A percentile compares a stretch with the other conserved stretches of the same genome.
Evolutionary conservation across 2,113 vertebrate species (phyloP).

Genomic region (Pipra filicauda): DNA sequence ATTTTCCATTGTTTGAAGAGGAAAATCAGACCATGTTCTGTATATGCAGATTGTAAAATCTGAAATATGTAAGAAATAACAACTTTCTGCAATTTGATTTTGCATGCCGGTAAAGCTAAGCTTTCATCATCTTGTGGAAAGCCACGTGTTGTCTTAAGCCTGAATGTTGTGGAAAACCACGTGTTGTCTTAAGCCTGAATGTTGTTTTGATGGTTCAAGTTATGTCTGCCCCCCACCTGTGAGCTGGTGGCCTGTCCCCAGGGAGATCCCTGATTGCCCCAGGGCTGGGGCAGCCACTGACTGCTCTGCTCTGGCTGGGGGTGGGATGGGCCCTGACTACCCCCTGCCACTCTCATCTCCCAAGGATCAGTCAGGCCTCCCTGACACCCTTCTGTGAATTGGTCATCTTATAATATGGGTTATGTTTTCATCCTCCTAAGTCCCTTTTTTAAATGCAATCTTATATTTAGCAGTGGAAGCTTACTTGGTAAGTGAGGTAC

Average conservation of each 20-base stretch:
- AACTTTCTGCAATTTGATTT: neutral
- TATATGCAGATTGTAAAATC: neutral
- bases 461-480: neutral
- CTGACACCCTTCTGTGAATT: neutral
- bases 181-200: neutral
- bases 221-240: fast-evolving
- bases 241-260: neutral
- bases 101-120: neutral
- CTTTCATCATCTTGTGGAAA: neutral
- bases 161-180: neutral
- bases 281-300: neutral
- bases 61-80: neutral
- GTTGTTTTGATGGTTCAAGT: neutral
- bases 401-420: neutral
- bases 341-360: fast-evolving
- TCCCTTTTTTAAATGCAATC: neutral
- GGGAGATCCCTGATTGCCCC: neutral
- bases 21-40: neutral
- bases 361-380: neutral
- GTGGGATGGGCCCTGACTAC: neutral
- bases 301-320: neutral
- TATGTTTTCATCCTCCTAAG: neutral
- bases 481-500: neutral
- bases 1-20: neutral
- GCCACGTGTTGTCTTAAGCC: neutral